phyloP scores from a whole-genome alignment of 2,113 vertebrate genomes.

The Antechinus stuartii region DNA sequence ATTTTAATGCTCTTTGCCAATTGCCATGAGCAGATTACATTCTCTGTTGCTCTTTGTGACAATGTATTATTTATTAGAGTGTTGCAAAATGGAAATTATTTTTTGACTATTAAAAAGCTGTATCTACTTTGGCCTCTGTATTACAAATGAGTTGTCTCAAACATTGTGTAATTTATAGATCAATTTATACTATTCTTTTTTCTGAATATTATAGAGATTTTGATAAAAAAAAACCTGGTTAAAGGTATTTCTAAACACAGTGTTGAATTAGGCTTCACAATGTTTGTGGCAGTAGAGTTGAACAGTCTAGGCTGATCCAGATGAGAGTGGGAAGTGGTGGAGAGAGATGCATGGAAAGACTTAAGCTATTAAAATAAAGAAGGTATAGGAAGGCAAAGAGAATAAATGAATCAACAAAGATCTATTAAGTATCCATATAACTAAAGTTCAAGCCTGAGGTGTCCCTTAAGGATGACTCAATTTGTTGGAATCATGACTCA shows the following conservation, averaged over 20 bases:
- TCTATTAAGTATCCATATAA: background rate
- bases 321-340: background rate
- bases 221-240: no score
- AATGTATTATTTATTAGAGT: constrained; percentile 76
- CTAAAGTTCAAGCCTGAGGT: background rate
- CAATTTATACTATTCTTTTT: background rate
- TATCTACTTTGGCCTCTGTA: constrained; percentile 15
- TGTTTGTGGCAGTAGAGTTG: background rate
- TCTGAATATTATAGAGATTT: background rate
- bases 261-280: background rate
- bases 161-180: background rate
- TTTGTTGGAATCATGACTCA: background rate
- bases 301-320: background rate
- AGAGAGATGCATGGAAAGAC: background rate
- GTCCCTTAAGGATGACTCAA: background rate
- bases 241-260: background rate
- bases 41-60: constrained; percentile 25
- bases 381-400: background rate
- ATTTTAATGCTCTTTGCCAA: constrained; percentile 37
- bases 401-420: background rate
- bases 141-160: constrained; percentile 9
- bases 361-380: background rate
- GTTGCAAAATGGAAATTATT: constrained; percentile 69
- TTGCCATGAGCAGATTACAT: constrained; percentile 45
- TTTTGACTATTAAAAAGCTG: constrained; percentile 59